phyloP scores from a whole-genome alignment of 2,888 invertebrate species.

The Tenodera sinensis region DNA sequence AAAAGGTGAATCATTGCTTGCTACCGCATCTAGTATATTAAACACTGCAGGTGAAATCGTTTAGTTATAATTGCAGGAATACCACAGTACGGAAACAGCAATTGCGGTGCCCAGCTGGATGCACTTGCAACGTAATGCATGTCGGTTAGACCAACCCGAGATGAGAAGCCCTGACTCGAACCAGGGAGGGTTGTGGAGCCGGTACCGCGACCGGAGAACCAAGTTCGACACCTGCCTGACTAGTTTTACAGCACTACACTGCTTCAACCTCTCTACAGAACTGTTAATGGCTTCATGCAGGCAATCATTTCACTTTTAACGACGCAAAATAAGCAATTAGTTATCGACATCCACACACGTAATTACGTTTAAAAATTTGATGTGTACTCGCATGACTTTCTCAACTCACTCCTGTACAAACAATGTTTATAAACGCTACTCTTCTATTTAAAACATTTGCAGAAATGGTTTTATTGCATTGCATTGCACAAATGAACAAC shows the following conservation, averaged over 20 bases:
- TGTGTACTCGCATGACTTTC: too few relatives aligned
- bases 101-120: neutral
- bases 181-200: neutral
- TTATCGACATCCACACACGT: too few relatives aligned
- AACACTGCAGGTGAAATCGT: neutral
- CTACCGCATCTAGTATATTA: neutral
- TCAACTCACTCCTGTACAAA: too few relatives aligned
- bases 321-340: too few relatives aligned
- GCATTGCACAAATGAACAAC: too few relatives aligned
- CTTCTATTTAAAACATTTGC: too few relatives aligned
- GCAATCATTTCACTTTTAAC: too few relatives aligned
- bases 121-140: neutral
- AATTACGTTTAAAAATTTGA: too few relatives aligned
- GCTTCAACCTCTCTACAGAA: too few relatives aligned
- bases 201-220: neutral
- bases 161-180: neutral
- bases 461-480: too few relatives aligned
- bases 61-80: neutral
- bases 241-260: neutral
- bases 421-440: too few relatives aligned
- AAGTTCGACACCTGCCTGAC: neutral
- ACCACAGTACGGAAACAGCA: neutral
- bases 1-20: neutral
- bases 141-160: neutral
- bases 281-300: too few relatives aligned